These are phyloP conservation scores for Nomada ferruginata DNA, from an alignment of 2,888 invertebrate species.

Conservation along the genomic window DNA sequence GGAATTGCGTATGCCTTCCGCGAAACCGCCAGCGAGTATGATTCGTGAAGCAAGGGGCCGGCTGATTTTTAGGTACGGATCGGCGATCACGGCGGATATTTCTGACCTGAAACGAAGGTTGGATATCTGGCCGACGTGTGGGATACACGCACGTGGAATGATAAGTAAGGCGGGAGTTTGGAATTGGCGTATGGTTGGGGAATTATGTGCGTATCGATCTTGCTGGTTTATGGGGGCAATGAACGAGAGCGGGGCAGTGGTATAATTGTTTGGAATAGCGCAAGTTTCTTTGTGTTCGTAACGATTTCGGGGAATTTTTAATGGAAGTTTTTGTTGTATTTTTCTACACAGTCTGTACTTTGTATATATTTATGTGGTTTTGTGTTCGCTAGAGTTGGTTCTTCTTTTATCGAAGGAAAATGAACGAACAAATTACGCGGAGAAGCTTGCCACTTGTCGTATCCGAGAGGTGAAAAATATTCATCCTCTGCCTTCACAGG, in stretches of 20 bases:
- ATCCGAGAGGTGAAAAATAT: background rate
- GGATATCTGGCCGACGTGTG: constrained; percentile 40
- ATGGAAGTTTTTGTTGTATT: too few species aligned
- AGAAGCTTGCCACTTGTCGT: background rate
- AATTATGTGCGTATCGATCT: background rate
- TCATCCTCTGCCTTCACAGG: background rate
- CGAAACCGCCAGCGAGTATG: constrained; percentile 63
- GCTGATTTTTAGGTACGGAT: constrained; percentile 52
- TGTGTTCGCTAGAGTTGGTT: too few species aligned
- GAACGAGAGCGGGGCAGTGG: too few species aligned
- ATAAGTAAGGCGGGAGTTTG: constrained; percentile 9
- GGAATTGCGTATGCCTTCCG: constrained; percentile 73
- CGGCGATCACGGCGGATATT: constrained; percentile 9
- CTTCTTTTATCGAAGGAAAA: background rate
- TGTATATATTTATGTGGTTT: too few species aligned
- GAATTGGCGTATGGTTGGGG: background rate
- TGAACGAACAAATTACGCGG: background rate
- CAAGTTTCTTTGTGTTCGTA: too few species aligned
- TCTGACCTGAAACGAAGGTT: constrained; percentile 33
- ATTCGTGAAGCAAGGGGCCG: constrained; percentile 15
- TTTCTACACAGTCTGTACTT: too few species aligned
- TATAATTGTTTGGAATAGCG: too few species aligned
- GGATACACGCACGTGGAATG: constrained; percentile 40
- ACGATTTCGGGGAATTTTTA: too few species aligned
- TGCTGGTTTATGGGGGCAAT: too few species aligned